phyloP scores from a whole-genome alignment of 2,888 invertebrate species.

The Agonopterix subpropinquella region DNA sequence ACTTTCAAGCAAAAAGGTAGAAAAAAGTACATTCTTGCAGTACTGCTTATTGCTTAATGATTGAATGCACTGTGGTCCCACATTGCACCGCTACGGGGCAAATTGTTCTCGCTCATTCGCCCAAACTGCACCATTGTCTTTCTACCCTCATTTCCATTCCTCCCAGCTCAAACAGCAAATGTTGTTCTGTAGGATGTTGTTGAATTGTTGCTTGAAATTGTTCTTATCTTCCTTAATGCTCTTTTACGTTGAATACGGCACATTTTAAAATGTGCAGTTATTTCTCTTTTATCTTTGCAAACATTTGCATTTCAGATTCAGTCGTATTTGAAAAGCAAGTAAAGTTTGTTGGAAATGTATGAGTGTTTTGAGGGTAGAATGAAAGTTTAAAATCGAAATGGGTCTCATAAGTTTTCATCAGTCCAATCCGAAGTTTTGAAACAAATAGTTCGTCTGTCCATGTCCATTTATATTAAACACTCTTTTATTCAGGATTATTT shows the following conservation, averaged over 20 bases:
- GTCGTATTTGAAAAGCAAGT: too few species aligned
- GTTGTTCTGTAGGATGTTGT: constrained; percentile 2
- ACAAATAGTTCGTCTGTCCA: not conserved
- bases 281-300: too few species aligned
- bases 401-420: constrained; percentile 28
- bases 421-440: constrained; percentile 21
- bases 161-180: constrained; percentile 6
- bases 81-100: too few species aligned
- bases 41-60: too few species aligned
- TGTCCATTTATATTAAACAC: too few species aligned
- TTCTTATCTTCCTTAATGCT: constrained; percentile 5
- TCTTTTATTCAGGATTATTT: too few species aligned
- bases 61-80: too few species aligned
- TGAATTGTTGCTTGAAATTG: constrained; percentile 12
- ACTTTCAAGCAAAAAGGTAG: too few species aligned
- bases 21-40: too few species aligned
- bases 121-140: constrained; percentile 30
- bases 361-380: too few species aligned
- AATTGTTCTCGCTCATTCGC: constrained; percentile 17
- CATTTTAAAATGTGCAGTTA: constrained; percentile 11
- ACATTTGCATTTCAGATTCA: too few species aligned
- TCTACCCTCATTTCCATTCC: constrained; percentile 17
- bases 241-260: constrained; percentile 3
- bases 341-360: too few species aligned
- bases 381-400: constrained; percentile 23